These are phyloP conservation scores for Charanyca ferruginea DNA, from an alignment of 2,888 invertebrate genomes.

Conservation along the genomic window DNA sequence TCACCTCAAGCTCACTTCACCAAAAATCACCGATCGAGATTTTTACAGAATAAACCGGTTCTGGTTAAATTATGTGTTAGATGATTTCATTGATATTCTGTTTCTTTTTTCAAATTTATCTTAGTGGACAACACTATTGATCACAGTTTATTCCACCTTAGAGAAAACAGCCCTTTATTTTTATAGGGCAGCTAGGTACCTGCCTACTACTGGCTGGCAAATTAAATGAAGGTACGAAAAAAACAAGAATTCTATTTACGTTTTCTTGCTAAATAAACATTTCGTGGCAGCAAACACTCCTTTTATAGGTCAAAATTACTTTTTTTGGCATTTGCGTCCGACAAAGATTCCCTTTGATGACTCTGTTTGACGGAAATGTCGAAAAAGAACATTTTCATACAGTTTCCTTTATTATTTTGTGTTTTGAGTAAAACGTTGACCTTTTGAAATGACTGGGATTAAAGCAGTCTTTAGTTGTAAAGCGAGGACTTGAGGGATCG, in stretches of 20 bases:
- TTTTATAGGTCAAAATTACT: conserved; percentile 59
- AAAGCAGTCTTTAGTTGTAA: conserved; percentile 20
- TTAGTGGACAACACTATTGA: no score
- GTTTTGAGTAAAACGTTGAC: conserved; percentile 42
- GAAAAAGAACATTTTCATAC: conserved; percentile 54
- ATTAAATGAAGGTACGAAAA: conserved; percentile 8
- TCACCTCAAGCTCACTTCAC: no score
- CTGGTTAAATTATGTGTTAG: no score
- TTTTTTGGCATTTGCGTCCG: conserved; percentile 52
- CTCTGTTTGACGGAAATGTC: conserved; percentile 52
- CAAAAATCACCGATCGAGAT: no score
- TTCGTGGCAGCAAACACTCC: conserved; percentile 48
- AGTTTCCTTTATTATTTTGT: conserved; percentile 55
- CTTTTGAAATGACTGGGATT: conserved; percentile 21
- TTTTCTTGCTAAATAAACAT: conserved; percentile 40
- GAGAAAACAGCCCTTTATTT: not conserved
- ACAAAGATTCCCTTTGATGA: conserved; percentile 56
- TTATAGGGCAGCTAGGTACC: not conserved
- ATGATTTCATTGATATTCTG: no score
- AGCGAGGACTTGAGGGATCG: conserved; percentile 2
- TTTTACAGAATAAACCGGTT: no score
- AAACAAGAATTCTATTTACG: conserved; percentile 27
- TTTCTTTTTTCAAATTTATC: no score
- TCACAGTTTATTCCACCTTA: no score
- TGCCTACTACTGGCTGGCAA: not conserved